Evolutionary conservation across 2,888 invertebrate species (phyloP), one percentile per base, ranked within the genome.

Genomic region (Teleiodes luculella): DNA sequence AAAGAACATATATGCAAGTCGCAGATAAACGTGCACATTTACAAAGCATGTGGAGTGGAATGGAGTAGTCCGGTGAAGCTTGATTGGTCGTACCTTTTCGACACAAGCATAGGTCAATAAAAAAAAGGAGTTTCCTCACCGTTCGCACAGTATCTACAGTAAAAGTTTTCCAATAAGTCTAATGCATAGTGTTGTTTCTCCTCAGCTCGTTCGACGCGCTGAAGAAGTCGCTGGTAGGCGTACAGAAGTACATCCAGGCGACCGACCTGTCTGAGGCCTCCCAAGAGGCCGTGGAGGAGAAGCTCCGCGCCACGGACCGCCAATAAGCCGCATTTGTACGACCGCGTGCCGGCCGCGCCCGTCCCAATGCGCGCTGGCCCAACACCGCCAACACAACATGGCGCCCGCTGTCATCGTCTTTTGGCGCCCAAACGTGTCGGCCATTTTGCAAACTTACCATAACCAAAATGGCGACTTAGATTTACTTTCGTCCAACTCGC

Each of bases 231-330:
- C 92, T 99, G 82, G 97, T 97, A 62, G 98, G 98, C 75, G 96
- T 98, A 68, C 97, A 97, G 91, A 97, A 97, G 92, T 98, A 97
- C 92, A 96, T 98, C 86, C 98, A 97, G 91, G 97, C 98, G 77
- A 98, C 97, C 78, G 98, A 98, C 87, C 92, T 96, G 76, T 95
- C 97, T 67, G 98, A 98, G 91, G 96, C 97, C 65, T 96, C 96
- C 65, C 95, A 96, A 78, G 97, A 97, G 84, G 96, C 96, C 67
- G 97, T 97, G 64, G 97, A 97, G 84, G 97, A 97, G 86, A 97
- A 97, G 88, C 93, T 97, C 72, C 95, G 97, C 91, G 95, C 96
- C 87, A 97, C 96, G 76, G 97, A 97, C 91, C 96, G 97, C 92
- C 96, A 96, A 92, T 96, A 94, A 76, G 62, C 66, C 68, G 77